phyloP scores from a whole-genome alignment of 1,140 invertebrate species.

The Drosophila truncata region DNA sequence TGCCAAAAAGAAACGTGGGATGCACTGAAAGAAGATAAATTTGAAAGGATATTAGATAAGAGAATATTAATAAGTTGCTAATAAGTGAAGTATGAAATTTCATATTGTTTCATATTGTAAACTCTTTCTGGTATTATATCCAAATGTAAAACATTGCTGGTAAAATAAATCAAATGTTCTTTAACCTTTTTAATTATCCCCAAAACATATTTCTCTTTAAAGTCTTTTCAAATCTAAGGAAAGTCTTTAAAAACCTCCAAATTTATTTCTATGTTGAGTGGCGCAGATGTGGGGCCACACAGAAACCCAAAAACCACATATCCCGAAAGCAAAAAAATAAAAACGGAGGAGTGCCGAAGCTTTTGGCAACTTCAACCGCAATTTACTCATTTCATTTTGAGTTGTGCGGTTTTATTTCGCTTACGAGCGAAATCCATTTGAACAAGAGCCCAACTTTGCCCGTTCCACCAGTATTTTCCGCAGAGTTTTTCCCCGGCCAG shows the following conservation, averaged over 20 bases:
- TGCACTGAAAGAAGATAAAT: constrained; percentile 10
- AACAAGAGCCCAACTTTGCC: constrained; percentile 64
- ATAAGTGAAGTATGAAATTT: neutral
- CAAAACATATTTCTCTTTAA: neutral
- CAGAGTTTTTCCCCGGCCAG: constrained; percentile 29
- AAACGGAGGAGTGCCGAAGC: constrained; percentile 34
- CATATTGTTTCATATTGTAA: neutral
- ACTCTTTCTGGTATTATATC: no score
- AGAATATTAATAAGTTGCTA: neutral
- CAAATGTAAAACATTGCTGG: no score
- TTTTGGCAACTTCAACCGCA: constrained; percentile 72
- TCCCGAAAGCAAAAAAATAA: constrained; percentile 6
- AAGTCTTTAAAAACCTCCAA: constrained; percentile 9
- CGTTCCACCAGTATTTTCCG: constrained; percentile 43
- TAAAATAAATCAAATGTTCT: neutral
- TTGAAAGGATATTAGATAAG: neutral
- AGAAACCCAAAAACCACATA: constrained; percentile 20
- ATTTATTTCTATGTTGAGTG: constrained; percentile 3
- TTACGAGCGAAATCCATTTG: constrained; percentile 77
- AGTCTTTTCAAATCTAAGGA: neutral
- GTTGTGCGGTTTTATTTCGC: constrained; percentile 78
- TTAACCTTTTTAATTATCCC: neutral
- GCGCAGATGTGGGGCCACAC: constrained; percentile 23
- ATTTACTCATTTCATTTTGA: constrained; percentile 83
- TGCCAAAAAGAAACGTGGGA: neutral